phyloP scores from a whole-genome alignment of 2,797 vertebrate genomes.

The Enteromius argenteus region DNA sequence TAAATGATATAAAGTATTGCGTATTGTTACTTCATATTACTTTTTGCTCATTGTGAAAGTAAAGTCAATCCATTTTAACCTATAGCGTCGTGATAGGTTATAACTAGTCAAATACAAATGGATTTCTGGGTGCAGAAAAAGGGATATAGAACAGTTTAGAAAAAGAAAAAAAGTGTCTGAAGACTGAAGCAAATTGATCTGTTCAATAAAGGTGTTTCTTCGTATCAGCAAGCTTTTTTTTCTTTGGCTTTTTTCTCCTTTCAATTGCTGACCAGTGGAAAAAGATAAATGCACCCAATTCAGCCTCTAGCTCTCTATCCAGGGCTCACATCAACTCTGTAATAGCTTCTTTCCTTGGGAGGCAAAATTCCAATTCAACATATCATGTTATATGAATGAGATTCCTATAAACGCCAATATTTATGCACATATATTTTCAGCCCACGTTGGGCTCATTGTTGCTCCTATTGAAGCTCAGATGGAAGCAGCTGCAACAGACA shows the following conservation, averaged over 20 bases:
- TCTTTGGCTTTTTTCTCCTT: slow-evolving; percentile 64
- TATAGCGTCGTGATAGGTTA: background rate
- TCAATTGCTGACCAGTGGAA: slow-evolving; percentile 83
- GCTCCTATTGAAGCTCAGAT: slow-evolving; percentile 62
- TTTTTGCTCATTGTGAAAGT: background rate
- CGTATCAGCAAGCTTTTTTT: slow-evolving; percentile 71
- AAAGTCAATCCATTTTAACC: background rate
- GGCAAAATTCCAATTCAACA: slow-evolving; percentile 79
- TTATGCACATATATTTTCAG: slow-evolving; percentile 85
- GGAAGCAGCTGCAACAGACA: slow-evolving; percentile 69
- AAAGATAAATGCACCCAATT: slow-evolving; percentile 83
- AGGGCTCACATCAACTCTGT: slow-evolving; percentile 82
- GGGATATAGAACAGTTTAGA: slow-evolving; percentile 3
- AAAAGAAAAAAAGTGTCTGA: slow-evolving; percentile 48
- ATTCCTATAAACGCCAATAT: slow-evolving; percentile 82
- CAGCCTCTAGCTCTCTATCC: slow-evolving; percentile 74
- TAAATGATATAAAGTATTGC: background rate
- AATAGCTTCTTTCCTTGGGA: slow-evolving; percentile 81
- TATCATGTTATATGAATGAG: slow-evolving; percentile 85
- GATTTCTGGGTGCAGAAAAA: slow-evolving; percentile 12
- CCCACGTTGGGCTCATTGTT: slow-evolving; percentile 56
- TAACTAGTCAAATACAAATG: slow-evolving; percentile 5
- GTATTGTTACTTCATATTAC: background rate
- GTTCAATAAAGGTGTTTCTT: slow-evolving; percentile 66
- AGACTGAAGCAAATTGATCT: slow-evolving; percentile 62